These are phyloP conservation scores for Hymenochirus boettgeri DNA, from an alignment of 2,113 vertebrate genomes.

Conservation along the genomic window DNA sequence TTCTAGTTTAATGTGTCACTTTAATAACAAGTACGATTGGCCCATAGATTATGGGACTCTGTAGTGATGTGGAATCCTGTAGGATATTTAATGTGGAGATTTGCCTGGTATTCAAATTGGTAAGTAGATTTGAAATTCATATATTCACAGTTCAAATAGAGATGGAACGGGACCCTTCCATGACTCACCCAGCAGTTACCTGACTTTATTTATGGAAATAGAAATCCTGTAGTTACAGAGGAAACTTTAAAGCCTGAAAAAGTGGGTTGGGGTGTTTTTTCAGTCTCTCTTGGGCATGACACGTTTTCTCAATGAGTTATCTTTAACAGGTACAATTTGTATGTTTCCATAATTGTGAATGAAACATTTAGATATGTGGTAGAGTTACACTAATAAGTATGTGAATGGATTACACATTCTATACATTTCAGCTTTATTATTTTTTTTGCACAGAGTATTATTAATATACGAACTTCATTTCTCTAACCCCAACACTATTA, in stretches of 20 bases:
- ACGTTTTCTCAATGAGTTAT: neutral
- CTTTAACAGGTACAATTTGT: neutral
- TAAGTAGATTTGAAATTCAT: too few relatives aligned
- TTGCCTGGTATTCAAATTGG: too few relatives aligned
- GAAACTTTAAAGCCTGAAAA: neutral
- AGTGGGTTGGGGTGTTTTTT: neutral
- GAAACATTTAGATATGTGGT: neutral
- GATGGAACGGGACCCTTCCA: neutral
- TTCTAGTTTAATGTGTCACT: too few relatives aligned
- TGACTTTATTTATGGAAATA: conserved; percentile 3
- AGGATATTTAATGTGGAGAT: too few relatives aligned
- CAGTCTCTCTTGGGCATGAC: neutral
- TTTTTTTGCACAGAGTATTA: too few relatives aligned
- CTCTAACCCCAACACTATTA: too few relatives aligned
- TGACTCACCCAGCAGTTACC: neutral
- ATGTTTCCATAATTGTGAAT: neutral
- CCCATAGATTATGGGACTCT: too few relatives aligned
- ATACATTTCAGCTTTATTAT: too few relatives aligned
- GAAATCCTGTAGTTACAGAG: conserved; percentile 1
- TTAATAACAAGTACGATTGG: too few relatives aligned
- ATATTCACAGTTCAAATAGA: neutral
- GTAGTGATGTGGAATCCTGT: too few relatives aligned
- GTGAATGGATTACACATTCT: neutral
- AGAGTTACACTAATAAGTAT: neutral
- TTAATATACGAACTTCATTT: too few relatives aligned